Conservation (phyloP, 2,888 invertebrate genomes). For the Timema cristinae region DNA sequence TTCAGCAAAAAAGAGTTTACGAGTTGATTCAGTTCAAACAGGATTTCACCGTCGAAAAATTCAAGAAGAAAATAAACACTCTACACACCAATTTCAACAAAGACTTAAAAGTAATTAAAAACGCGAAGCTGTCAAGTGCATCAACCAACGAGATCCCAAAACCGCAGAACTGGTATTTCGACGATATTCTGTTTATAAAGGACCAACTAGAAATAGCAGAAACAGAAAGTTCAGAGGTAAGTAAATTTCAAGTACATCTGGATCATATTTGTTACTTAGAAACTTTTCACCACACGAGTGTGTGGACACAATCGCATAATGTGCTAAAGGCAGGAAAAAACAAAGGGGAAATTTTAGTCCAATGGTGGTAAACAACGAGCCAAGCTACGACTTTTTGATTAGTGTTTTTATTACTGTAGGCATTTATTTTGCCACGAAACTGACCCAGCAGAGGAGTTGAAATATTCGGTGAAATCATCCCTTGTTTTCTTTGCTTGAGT, state of each 20-base stretch:
- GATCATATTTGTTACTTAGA: too few species aligned
- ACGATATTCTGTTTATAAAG: slow-evolving; percentile 13
- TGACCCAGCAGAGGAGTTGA: slow-evolving; percentile 12
- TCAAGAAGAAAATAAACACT: slow-evolving; percentile 15
- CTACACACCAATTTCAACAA: slow-evolving; percentile 15
- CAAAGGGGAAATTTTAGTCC: neutral
- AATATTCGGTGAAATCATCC: slow-evolving; percentile 16
- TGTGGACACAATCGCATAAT: neutral
- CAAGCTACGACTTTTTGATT: neutral
- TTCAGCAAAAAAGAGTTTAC: slow-evolving; percentile 11
- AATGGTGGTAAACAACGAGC: neutral
- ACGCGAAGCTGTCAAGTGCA: slow-evolving; percentile 5
- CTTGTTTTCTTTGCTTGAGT: slow-evolving; percentile 18
- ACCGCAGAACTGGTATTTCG: slow-evolving; percentile 17
- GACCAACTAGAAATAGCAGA: slow-evolving; percentile 17
- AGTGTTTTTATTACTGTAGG: slow-evolving; percentile 4
- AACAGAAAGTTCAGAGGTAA: too few species aligned
- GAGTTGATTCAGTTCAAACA: slow-evolving; percentile 15
- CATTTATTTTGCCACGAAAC: slow-evolving; percentile 15
- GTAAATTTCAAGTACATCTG: slow-evolving; percentile 13
- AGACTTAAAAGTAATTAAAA: slow-evolving; percentile 12
- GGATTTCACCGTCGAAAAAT: slow-evolving; percentile 12
- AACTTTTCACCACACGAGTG: too few species aligned
- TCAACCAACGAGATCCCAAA: slow-evolving; percentile 18
- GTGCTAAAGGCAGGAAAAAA: neutral